Evolutionary conservation across 2,113 vertebrate species (phyloP).

Genomic region (Oreotragus oreotragus): DNA sequence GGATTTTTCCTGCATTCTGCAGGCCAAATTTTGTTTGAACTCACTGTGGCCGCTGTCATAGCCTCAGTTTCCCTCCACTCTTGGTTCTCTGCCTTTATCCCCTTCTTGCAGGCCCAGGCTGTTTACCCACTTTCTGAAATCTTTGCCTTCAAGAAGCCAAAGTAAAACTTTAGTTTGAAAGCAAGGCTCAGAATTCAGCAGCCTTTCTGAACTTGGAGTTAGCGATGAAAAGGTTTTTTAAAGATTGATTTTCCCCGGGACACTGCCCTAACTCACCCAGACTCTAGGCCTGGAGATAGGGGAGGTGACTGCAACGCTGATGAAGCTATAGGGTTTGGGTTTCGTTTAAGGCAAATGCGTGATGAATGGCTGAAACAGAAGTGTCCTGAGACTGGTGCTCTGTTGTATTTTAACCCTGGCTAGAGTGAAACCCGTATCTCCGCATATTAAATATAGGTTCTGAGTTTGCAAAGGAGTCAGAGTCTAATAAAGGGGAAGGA

Average conservation of each 20-base stretch:
- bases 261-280: not conserved
- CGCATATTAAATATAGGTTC: not conserved
- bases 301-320: conserved; percentile 69
- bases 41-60: conserved; percentile 94
- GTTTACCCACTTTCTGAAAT: conserved; percentile 74
- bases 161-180: conserved; percentile 80
- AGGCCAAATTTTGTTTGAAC: conserved; percentile 99
- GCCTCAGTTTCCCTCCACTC: conserved; percentile 94
- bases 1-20: conserved; percentile 93
- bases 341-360: conserved; percentile 71
- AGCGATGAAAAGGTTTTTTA: not conserved
- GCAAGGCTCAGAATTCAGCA: conserved; percentile 66
- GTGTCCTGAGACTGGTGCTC: not conserved
- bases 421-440: not conserved
- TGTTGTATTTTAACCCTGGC: conserved; percentile 14
- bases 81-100: conserved; percentile 85
- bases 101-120: conserved; percentile 69
- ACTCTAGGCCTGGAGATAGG: conserved; percentile 72
- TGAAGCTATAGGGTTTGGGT: conserved; percentile 64
- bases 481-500: not conserved
- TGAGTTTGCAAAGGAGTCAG: not conserved
- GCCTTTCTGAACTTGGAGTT: not conserved
- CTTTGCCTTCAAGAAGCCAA: conserved; percentile 74
- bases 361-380: conserved; percentile 46
- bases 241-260: not conserved